Evolutionary conservation across 2,113 vertebrate genomes (phyloP), one percentile per base, ranked within the genome.

Genomic region (Onychorhynchus coronatus): DNA sequence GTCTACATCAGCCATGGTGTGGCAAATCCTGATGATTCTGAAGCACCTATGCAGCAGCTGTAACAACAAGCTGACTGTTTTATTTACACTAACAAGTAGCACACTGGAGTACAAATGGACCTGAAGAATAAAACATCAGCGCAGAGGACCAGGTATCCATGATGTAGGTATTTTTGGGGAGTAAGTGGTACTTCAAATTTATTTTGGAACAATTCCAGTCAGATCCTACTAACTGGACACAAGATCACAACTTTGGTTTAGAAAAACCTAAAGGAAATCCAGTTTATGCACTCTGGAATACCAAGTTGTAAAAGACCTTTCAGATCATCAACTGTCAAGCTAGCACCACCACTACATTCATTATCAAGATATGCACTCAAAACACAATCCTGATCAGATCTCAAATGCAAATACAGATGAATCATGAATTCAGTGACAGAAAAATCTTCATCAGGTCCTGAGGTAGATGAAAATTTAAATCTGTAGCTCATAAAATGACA

Each of bases 71-170:
- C 30, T 63, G 33, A n/a, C 27, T 30, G 9, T 8, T 79, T 14
- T 42, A 63, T 8, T 55, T 42, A 10, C 47, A 37, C 9, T 22
- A 42, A 11, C 14, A 78, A 52, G 24, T 8, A 68, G 37, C 25
- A 67, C 33, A 58, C 33, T 4, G 7, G 28, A 55, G 11, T 49
- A 65, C 2, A 1, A 87, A 59, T 0, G 1, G 39, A 74, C 50
- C 44, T 31, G 27, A 63, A 24, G 31, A n/a, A 39, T 33, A 16
- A 42, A 74, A 63, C 7, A 27, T 14, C 9, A 42, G 44, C 14
- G 17, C 27, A 74, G 39, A 30, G 44, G 37, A 59, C 44, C 44
- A 47, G 35, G 6, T 49, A 49, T 16, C 37, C 42, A 47, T 24
- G 27, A 21, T 42, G 30, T 16, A 28, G 28, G 46, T 6, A 25